Conservation (phyloP, 2,113 vertebrate species). For the Misgurnus anguillicaudatus region DNA sequence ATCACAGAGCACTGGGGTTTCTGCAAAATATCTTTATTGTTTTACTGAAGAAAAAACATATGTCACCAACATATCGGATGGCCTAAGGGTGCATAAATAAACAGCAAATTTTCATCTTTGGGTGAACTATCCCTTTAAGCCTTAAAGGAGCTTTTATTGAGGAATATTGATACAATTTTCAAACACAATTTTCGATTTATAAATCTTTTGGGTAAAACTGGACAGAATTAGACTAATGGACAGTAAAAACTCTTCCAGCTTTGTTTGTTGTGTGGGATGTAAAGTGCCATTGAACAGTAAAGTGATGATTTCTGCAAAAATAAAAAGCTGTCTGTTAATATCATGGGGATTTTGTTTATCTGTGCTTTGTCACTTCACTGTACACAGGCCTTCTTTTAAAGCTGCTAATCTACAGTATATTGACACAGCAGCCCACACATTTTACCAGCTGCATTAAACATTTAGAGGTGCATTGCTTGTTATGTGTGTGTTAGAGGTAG, state of each 20-base stretch:
- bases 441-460: slow-evolving; percentile 22
- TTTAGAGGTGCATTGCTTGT: slow-evolving; percentile 18
- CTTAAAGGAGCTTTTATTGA: neutral
- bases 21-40: too few species aligned
- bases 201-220: neutral
- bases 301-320: neutral
- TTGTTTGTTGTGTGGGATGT: neutral
- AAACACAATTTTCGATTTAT: neutral
- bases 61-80: too few species aligned
- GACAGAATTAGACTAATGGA: neutral
- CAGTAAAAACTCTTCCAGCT: neutral
- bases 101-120: too few species aligned
- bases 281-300: neutral
- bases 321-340: slow-evolving; percentile 8
- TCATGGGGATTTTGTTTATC: neutral
- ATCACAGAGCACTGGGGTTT: too few species aligned
- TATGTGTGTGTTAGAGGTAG: slow-evolving; percentile 18
- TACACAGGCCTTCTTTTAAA: neutral
- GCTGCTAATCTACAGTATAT: slow-evolving; percentile 23
- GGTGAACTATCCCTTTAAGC: neutral
- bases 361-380: neutral
- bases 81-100: too few species aligned
- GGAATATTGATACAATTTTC: neutral
- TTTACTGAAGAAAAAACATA: too few species aligned
- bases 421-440: slow-evolving; percentile 31